A percentile compares a stretch with the other conserved stretches of the same genome.
phyloP scores from a whole-genome alignment of 2,113 vertebrate genomes.

The Polypterus senegalus region DNA sequence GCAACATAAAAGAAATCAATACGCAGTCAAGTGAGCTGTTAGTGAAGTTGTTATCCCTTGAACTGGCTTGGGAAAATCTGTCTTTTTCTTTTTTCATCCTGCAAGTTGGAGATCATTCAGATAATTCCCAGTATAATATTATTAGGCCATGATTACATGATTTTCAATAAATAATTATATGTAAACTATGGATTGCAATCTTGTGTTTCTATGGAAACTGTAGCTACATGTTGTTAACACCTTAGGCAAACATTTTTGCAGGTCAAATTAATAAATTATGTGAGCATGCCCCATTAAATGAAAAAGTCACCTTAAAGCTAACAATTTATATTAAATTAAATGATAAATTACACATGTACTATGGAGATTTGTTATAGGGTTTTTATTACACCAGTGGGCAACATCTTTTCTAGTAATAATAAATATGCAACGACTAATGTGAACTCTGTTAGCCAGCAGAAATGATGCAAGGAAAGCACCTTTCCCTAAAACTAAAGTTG shows the following conservation, averaged over 20 bases:
- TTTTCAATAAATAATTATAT: constrained; percentile 1
- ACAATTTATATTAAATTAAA: background rate
- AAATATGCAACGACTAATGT: too few species aligned
- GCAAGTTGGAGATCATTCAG: constrained; percentile 48
- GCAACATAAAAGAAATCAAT: constrained; percentile 51
- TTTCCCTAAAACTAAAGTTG: too few species aligned
- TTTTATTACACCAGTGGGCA: too few species aligned
- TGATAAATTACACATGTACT: background rate
- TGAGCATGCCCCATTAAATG: background rate
- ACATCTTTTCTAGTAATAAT: too few species aligned
- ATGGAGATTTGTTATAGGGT: too few species aligned
- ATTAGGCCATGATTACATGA: constrained; percentile 39
- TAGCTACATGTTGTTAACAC: background rate
- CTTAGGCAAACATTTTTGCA: background rate
- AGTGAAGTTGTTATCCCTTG: constrained; percentile 36
- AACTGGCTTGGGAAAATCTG: constrained; percentile 41
- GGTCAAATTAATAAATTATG: background rate
- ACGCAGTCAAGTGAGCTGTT: constrained; percentile 40
- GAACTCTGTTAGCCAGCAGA: too few species aligned
- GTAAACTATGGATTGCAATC: background rate
- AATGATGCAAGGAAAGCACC: too few species aligned
- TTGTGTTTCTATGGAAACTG: background rate
- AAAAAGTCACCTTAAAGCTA: background rate
- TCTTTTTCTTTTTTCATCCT: constrained; percentile 48
- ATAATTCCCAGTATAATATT: constrained; percentile 43